Percentiles rank a stretch among this genome's conserved stretches.
Conservation (phyloP, 2,113 vertebrate species). For the Monopterus albus region DNA sequence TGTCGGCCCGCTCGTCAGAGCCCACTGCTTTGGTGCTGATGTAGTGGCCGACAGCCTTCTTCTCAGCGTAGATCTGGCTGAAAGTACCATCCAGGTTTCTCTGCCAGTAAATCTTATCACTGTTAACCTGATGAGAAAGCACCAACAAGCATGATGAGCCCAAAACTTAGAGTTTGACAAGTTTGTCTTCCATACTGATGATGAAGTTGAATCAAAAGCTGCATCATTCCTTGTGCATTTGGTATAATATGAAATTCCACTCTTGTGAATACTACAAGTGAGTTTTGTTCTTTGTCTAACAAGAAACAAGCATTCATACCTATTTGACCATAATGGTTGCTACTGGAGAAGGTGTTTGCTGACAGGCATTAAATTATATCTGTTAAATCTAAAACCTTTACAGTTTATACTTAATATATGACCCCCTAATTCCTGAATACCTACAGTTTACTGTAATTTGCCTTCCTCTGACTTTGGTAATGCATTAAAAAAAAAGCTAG, state of each 20-base stretch:
- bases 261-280: too few species aligned
- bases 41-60: conserved; percentile 86
- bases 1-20: conserved; percentile 81
- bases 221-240: background rate
- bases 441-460: background rate
- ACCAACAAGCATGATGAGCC: conserved; percentile 11
- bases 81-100: conserved; percentile 83
- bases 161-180: background rate
- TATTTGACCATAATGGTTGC: too few species aligned
- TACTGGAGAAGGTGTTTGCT: too few species aligned
- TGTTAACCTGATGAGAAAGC: conserved; percentile 78
- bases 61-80: conserved; percentile 86
- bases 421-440: too few species aligned
- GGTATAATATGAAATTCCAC: too few species aligned
- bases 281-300: too few species aligned
- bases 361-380: too few species aligned
- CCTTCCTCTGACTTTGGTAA: background rate
- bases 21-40: conserved; percentile 90
- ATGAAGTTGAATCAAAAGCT: background rate
- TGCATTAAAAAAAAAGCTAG: background rate
- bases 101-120: conserved; percentile 92
- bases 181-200: background rate
- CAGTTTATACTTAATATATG: too few species aligned
- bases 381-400: too few species aligned
- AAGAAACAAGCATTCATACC: too few species aligned